Percentiles rank a stretch among this genome's conserved stretches.
Evolutionary conservation across 1,140 invertebrate genomes (phyloP).

Genomic region (Cyclina sinensis): DNA sequence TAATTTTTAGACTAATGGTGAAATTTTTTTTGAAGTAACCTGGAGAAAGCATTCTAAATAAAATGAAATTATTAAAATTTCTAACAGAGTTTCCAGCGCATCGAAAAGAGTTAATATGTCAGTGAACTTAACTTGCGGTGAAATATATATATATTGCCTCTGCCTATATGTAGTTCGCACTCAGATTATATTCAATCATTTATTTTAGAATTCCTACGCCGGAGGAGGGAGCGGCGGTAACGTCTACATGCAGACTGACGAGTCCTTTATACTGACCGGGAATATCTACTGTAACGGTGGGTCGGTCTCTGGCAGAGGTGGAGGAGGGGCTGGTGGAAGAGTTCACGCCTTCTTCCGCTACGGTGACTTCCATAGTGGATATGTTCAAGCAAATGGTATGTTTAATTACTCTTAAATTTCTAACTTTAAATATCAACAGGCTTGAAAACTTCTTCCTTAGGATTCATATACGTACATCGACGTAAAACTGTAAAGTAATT

Average conservation of each 20-base stretch:
- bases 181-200: no score
- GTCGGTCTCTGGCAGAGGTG: conserved; percentile 60
- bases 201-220: conserved; percentile 69
- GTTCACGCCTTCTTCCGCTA: conserved; percentile 69
- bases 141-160: no score
- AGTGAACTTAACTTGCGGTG: no score
- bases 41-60: neutral
- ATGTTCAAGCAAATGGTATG: conserved; percentile 76
- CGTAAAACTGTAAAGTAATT: no score
- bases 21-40: no score
- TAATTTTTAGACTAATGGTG: no score
- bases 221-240: conserved; percentile 80
- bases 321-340: conserved; percentile 78
- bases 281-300: conserved; percentile 76
- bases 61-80: neutral
- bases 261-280: conserved; percentile 66
- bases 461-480: no score
- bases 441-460: no score
- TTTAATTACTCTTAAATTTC: no score
- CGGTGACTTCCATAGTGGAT: conserved; percentile 74
- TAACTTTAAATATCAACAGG: no score
- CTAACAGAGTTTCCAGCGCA: neutral
- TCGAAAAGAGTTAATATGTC: neutral
- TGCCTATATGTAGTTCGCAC: no score
- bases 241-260: conserved; percentile 66